A percentile compares a stretch with the other conserved stretches of the same genome.
Conservation (phyloP, 1,140 invertebrate species). For the Matsumurasca onukii region DNA sequence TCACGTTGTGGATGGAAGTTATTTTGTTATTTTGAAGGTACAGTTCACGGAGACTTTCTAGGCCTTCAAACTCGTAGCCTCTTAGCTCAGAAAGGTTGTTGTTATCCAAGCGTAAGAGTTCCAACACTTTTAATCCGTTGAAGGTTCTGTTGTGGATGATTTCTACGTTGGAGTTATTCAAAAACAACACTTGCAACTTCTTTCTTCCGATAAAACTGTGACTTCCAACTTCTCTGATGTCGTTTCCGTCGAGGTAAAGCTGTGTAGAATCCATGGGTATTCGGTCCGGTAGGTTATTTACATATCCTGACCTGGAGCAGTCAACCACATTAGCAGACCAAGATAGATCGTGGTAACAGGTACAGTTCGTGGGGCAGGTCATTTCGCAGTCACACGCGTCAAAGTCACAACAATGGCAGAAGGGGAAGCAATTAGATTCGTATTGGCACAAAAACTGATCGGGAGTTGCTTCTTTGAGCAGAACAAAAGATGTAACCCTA, state of each 20-base stretch:
- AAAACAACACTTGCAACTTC: slow-evolving; percentile 75
- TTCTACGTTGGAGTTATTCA: slow-evolving; percentile 85
- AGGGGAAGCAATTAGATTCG: slow-evolving; percentile 83
- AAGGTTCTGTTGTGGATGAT: slow-evolving; percentile 87
- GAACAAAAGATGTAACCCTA: slow-evolving; percentile 73
- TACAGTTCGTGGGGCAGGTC: slow-evolving; percentile 89
- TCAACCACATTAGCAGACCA: slow-evolving; percentile 92
- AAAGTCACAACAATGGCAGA: slow-evolving; percentile 92
- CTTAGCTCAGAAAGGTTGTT: slow-evolving; percentile 73
- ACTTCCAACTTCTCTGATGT: slow-evolving; percentile 71
- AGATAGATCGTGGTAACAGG: slow-evolving; percentile 89
- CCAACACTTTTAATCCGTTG: slow-evolving; percentile 79
- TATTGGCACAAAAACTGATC: slow-evolving; percentile 92
- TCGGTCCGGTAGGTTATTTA: slow-evolving; percentile 69
- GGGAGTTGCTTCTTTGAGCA: slow-evolving; percentile 78
- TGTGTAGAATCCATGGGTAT: slow-evolving; percentile 93
- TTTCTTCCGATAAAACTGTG: slow-evolving; percentile 91
- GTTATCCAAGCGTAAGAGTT: slow-evolving; percentile 77
- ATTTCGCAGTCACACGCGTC: slow-evolving; percentile 94
- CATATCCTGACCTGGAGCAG: slow-evolving; percentile 75
- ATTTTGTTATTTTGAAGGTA: slow-evolving; percentile 70
- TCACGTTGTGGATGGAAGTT: slow-evolving; percentile 69
- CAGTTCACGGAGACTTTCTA: slow-evolving; percentile 62
- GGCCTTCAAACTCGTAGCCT: slow-evolving; percentile 80
- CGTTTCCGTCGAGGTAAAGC: slow-evolving; percentile 86